phyloP scores from a whole-genome alignment of 2,113 vertebrate species.

The Pongo abelii region DNA sequence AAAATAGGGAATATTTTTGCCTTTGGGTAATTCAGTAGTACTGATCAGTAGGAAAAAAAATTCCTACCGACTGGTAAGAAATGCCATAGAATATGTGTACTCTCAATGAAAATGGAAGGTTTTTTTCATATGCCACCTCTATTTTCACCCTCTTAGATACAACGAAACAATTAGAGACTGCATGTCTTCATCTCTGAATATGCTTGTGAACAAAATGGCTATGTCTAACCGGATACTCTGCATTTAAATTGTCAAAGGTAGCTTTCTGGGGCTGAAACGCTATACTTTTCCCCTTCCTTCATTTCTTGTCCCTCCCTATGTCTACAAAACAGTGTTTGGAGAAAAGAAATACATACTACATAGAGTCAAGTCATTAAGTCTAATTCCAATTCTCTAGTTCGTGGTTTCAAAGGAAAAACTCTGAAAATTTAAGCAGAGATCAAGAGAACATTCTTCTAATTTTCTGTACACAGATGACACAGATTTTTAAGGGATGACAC shows the following conservation, averaged over 20 bases:
- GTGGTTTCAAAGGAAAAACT: slow-evolving; percentile 14
- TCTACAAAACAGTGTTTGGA: background rate
- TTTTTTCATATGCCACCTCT: background rate
- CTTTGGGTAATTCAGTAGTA: background rate
- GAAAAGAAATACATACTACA: background rate
- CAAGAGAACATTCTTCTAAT: slow-evolving; percentile 49
- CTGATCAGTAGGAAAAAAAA: background rate
- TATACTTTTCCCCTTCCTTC: background rate
- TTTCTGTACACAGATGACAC: slow-evolving; percentile 56
- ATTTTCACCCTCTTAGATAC: background rate
- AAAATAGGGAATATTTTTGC: background rate
- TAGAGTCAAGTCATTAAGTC: background rate
- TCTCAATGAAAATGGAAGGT: background rate
- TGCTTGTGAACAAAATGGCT: background rate
- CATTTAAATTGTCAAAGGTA: background rate
- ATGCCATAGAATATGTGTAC: background rate
- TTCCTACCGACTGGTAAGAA: background rate
- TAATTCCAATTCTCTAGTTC: slow-evolving; percentile 2
- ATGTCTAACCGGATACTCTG: background rate
- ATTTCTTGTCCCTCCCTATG: background rate
- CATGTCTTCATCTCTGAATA: background rate
- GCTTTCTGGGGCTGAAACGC: background rate
- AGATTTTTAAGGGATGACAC: slow-evolving; percentile 59
- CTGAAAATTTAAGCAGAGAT: slow-evolving; percentile 30
- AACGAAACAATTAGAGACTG: background rate